These are phyloP conservation scores for Sphyrna mokarran DNA, from an alignment of 2,113 vertebrate species.

Conservation along the genomic window DNA sequence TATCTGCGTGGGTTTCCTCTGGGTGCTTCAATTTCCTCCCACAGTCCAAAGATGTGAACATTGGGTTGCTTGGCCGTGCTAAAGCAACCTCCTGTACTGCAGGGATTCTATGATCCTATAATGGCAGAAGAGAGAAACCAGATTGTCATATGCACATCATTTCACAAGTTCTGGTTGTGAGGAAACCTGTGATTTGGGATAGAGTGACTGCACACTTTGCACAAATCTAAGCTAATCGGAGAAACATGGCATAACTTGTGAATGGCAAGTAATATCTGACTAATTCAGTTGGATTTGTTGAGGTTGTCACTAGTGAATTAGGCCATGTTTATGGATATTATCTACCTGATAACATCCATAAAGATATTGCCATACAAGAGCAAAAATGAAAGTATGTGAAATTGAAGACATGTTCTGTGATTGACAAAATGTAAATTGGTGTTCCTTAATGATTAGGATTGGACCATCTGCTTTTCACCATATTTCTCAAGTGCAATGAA, in stretches of 20 bases:
- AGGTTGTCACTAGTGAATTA: background rate
- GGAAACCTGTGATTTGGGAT: background rate
- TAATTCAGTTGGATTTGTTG: background rate
- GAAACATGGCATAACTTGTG: background rate
- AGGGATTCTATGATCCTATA: background rate
- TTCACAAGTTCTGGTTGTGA: background rate
- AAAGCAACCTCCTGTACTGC: no score
- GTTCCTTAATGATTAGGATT: background rate
- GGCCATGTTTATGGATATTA: background rate
- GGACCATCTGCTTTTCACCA: background rate
- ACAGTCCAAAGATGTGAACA: no score
- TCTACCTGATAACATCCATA: background rate
- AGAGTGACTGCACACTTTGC: background rate
- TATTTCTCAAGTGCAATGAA: background rate
- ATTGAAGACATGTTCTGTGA: background rate
- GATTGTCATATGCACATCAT: background rate
- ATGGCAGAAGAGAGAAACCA: background rate
- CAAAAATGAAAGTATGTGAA: background rate
- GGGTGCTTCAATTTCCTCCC: no score
- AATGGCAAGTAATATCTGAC: background rate
- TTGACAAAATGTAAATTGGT: background rate
- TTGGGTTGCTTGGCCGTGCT: no score
- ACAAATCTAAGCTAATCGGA: background rate
- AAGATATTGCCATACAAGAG: background rate
- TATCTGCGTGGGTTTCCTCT: no score